Evolutionary conservation across 2,113 vertebrate genomes (phyloP), one percentile per base, ranked within the genome.

Genomic region (Bettongia penicillata): DNA sequence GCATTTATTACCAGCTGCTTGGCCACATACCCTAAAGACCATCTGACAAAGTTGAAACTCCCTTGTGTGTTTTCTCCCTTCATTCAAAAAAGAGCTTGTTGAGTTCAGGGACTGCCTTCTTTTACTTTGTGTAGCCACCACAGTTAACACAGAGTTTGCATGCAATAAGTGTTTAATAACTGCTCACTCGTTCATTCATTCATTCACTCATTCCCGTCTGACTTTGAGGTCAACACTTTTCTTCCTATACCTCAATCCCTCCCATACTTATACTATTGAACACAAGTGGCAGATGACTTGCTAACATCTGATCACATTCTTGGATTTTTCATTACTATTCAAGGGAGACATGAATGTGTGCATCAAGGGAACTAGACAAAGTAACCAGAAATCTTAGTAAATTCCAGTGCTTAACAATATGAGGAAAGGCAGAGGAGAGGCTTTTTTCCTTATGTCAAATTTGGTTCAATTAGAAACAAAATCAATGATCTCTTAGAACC

Each of bases 251-350:
- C n/a, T 43, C n/a, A 22, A 84, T 84, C 19, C 16, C 16, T 43
- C 19, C 19, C n/a, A 22, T 23, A n/a, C n/a, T 43, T 84, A 37
- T 84, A 43, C 16, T 22, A 43, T 84, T 22, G 23, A 84, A 43
- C 37, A 84, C n/a, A 19, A 23, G 68, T 8, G n/a, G 68, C n/a
- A 84, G 19, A 7, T 84, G 37, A 43, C n/a, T 43, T 43, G n/a
- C 68, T 84, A 84, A 84, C 19, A 84, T 84, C 68, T 84, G 16
- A 84, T 84, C 5, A 43, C 23, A 84, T 43, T 84, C 68, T 84
- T 43, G 14, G 49, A 52, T 95, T 94, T 95, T 43, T 94, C 53
- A 91, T 91, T 94, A 90, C 93, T 2, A 52, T 16, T 91, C 24
- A 43, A 55, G 94, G 24, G 57, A 95, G 68, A 89, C 50, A 12